A percentile compares a stretch with the other conserved stretches of the same genome.
phyloP scores from a whole-genome alignment of 2,113 vertebrate genomes.

The Equus przewalskii region DNA sequence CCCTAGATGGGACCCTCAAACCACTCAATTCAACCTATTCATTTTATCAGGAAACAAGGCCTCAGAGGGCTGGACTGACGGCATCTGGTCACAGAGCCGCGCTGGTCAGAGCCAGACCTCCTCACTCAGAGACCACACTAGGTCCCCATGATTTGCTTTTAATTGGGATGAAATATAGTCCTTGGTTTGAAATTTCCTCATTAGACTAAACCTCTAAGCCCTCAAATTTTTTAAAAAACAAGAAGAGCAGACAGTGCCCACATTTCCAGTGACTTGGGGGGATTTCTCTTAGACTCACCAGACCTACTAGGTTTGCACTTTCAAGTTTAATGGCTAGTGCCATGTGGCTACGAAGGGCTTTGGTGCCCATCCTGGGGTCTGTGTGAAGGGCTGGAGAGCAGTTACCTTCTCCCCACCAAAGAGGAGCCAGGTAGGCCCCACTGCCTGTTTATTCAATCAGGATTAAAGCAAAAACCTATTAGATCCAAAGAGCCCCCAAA shows the following conservation, averaged over 20 bases:
- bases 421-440: neutral
- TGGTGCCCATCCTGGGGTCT: too few relatives aligned
- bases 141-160: neutral
- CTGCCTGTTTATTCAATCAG: neutral
- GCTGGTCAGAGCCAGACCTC: neutral
- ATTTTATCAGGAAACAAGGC: neutral
- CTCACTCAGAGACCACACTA: neutral
- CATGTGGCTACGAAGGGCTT: neutral
- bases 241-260: neutral
- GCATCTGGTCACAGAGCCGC: neutral
- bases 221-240: neutral
- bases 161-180: neutral
- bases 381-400: too few relatives aligned
- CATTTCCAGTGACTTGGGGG: neutral
- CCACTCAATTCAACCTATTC: neutral
- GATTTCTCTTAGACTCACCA: neutral
- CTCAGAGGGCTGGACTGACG: neutral
- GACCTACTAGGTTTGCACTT: neutral
- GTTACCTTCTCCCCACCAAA: neutral
- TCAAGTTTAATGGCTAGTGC: neutral
- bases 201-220: neutral
- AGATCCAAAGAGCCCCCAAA: neutral
- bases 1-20: neutral
- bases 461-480: neutral
- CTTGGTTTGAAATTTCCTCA: neutral